Conservation (phyloP, 2,113 vertebrate species). For the Smithornis capensis region DNA sequence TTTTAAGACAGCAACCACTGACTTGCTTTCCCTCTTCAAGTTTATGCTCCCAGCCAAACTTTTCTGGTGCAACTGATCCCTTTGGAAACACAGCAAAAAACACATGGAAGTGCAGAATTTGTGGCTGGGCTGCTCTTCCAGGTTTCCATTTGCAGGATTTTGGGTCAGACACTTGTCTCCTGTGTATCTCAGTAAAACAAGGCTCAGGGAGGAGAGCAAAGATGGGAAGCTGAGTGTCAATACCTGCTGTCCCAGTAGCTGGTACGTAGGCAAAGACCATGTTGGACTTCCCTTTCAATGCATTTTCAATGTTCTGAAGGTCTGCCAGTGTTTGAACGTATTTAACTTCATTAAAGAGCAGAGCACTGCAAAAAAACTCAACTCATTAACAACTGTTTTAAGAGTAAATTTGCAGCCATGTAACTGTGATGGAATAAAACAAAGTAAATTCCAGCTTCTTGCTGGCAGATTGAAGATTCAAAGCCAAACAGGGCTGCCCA, state of each 20-base stretch:
- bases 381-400: background rate
- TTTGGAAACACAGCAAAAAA: background rate
- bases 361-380: conserved; percentile 71
- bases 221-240: background rate
- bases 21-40: background rate
- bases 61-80: background rate
- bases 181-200: background rate
- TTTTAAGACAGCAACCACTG: background rate
- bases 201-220: background rate
- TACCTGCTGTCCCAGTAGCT: conserved; percentile 91
- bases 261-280: conserved; percentile 84
- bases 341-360: conserved; percentile 92
- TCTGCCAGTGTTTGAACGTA: conserved; percentile 82
- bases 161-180: background rate
- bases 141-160: background rate
- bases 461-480: background rate
- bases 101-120: background rate
- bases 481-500: background rate
- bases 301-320: conserved; percentile 82
- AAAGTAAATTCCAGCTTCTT: background rate
- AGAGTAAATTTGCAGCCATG: background rate
- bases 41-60: background rate
- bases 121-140: background rate
- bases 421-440: background rate
- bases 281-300: conserved; percentile 79